Evolutionary conservation across 2,888 invertebrate genomes (phyloP), one percentile per base, ranked within the genome.

Genomic region (Hybos culiciformis): DNA sequence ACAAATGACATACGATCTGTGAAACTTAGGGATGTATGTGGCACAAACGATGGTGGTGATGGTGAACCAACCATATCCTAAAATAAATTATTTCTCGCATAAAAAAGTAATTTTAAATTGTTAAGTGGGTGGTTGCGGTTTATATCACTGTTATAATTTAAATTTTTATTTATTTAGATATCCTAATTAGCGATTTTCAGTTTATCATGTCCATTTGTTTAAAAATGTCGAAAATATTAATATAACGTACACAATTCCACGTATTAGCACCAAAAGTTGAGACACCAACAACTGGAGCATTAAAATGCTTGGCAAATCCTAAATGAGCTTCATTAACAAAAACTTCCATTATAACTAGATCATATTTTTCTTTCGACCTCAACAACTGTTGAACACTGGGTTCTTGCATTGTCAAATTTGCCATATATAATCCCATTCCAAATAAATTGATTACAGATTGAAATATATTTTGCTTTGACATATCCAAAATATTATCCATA

Each of bases 271-370:
- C 54, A 54, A 60, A 54, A 0, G 62, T 54, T 1, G 57, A 53
- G 2, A 62, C 4, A 1, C 55, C 63, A 20, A 64, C 56, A 2
- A 64, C 50, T 2, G 61, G 57, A 1, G 62, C 64, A 15, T 60
- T 56, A 17, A 60, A 63, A 7, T 54, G 54, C 24, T 62, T 58
- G 2, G 55, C 57, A 3, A 63, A 41, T 1, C 67, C 67, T 9
- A 59, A 57, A 0, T 62, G 51, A 0, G 66, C 64, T 45, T 69
- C 67, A 26, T 56, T 58, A 0, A 64, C 48, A 42, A 67, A 68
- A 2, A 63, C 55, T 43, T 67, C 67, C 36, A 53, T 49, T 11
- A 69, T 56, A 5, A 69, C 58, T 0, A 63, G 55, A 48, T 69
- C 68, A 26, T 59, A 68, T 3, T 56, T 58, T 36, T 57, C 54